These are phyloP conservation scores for Portevinia maculata DNA, from an alignment of 2,888 invertebrate genomes.

Conservation along the genomic window DNA sequence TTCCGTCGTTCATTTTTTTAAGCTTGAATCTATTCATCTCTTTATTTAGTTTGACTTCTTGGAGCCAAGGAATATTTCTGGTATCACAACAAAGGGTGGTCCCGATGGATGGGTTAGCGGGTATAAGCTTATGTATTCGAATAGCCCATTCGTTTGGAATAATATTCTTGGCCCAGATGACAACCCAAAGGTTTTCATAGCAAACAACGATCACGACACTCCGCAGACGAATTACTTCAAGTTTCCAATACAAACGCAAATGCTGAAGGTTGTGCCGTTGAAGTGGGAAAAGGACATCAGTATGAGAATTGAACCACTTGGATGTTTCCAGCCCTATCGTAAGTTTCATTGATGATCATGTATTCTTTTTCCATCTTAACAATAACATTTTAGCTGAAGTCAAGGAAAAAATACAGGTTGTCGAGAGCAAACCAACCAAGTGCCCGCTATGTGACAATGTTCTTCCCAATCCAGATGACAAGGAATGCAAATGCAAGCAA, in stretches of 20 bases:
- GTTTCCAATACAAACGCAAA: slow-evolving; percentile 89
- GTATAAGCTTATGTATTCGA: slow-evolving; percentile 89
- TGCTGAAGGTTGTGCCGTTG: slow-evolving; percentile 88
- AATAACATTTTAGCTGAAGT: slow-evolving; percentile 76
- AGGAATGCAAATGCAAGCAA: slow-evolving; percentile 84
- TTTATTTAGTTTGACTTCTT: slow-evolving; percentile 87
- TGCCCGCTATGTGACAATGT: slow-evolving; percentile 85
- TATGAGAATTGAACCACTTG: slow-evolving; percentile 89
- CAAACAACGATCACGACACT: slow-evolving; percentile 87
- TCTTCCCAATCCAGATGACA: slow-evolving; percentile 53
- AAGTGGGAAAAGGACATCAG: slow-evolving; percentile 90
- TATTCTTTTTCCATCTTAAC: too few relatives aligned
- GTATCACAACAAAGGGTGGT: slow-evolving; percentile 89
- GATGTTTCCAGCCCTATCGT: slow-evolving; percentile 90
- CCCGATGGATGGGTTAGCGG: slow-evolving; percentile 89
- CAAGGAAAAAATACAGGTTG: slow-evolving; percentile 75
- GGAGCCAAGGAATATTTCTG: slow-evolving; percentile 90
- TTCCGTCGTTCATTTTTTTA: too few relatives aligned
- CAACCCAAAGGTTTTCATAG: slow-evolving; percentile 86
- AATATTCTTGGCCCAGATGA: slow-evolving; percentile 85
- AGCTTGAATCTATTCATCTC: too few relatives aligned
- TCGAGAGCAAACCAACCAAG: slow-evolving; percentile 73
- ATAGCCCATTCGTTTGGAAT: slow-evolving; percentile 88
- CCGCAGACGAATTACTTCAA: slow-evolving; percentile 87
- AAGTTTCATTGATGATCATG: slow-evolving; percentile 79